Percentiles rank a stretch among this genome's conserved stretches.
phyloP scores from a whole-genome alignment of 2,888 invertebrate genomes.

The Gerris lacustris region DNA sequence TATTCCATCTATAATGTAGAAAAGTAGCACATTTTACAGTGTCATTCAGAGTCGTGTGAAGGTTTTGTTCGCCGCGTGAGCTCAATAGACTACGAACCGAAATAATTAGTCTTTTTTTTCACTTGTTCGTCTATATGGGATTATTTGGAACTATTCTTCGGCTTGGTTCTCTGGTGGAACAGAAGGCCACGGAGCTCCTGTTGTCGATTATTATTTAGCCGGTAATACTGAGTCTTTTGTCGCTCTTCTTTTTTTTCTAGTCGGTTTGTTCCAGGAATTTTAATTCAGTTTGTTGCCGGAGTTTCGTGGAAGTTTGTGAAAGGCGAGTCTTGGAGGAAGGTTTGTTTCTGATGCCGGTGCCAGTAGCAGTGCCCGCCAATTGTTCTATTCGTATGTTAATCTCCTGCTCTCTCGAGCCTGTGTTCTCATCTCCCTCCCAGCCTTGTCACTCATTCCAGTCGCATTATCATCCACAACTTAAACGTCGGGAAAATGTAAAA shows the following conservation, averaged over 20 bases:
- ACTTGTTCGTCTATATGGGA: not conserved
- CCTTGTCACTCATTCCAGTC: too few species aligned
- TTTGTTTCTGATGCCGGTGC: not conserved
- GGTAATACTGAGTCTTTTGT: not conserved
- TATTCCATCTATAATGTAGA: too few species aligned
- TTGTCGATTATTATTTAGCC: not conserved
- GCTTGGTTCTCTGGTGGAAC: not conserved
- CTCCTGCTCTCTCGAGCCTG: not conserved
- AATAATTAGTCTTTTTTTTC: not conserved
- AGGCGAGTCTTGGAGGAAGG: not conserved
- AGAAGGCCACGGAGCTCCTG: not conserved
- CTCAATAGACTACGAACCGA: not conserved
- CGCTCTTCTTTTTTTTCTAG: not conserved
- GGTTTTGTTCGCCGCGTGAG: not conserved
- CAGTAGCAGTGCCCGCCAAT: not conserved
- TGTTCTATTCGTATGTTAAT: constrained; percentile 5
- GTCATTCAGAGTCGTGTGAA: not conserved
- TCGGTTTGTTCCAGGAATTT: constrained; percentile 2
- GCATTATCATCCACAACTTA: too few species aligned
- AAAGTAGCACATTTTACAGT: not conserved
- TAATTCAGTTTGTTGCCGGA: not conserved
- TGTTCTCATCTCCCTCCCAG: too few species aligned
- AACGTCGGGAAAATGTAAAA: too few species aligned
- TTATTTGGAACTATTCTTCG: not conserved
- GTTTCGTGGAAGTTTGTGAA: constrained; percentile 3